Base-by-base conservation (phyloP, 2,797 vertebrate species). In the Rachycentron canadum region DNA sequence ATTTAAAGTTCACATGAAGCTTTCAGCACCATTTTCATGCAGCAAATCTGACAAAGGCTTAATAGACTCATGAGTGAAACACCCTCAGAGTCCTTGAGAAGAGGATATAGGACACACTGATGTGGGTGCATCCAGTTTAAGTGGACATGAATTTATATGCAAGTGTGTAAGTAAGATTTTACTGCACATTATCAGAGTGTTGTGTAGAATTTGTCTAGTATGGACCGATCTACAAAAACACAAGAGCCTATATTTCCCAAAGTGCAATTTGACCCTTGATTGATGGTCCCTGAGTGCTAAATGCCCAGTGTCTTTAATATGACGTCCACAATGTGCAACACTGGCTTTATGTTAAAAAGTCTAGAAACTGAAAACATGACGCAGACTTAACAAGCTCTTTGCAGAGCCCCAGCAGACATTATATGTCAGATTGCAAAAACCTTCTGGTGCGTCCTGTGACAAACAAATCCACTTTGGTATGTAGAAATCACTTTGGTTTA, bases 1-100 rank as follows among this genome's bases (percentile, higher is more conserved):
- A 12, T 78, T 69, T 71, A 81, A 86, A 78, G 76, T 87, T 86
- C 80, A 68, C 73, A 76, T 38, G 53, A 52, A 45, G 72, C 69
- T 76, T 73, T 79, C 71, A 69, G 66, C 73, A 9, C 23, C 11
- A 3, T 17, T 80, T 77, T 50, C 30, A 75, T 64, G 38, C 62
- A 53, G 60, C n/a, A 32, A 41, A 76, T 81, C 21, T 26, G 56
- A 70, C 67, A 49, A 73, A 65, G 50, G 52, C 55, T 72, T 65
- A 32, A 69, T 53, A 71, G 68, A 58, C 52, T 79, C 36, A 60
- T 11, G 41, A 77, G 50, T 1, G 49, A 68, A 74, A 60, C 30
- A 41, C 66, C 41, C 26, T 49, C 3, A 0, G 41, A 71, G 68
- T 83, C 71, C 62, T 80, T 70, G 65, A 82, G 69, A 60, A 49